A percentile compares a stretch with the other conserved stretches of the same genome.
Evolutionary conservation across 2,888 invertebrate genomes (phyloP).

Genomic region (Bombyx huttoni): DNA sequence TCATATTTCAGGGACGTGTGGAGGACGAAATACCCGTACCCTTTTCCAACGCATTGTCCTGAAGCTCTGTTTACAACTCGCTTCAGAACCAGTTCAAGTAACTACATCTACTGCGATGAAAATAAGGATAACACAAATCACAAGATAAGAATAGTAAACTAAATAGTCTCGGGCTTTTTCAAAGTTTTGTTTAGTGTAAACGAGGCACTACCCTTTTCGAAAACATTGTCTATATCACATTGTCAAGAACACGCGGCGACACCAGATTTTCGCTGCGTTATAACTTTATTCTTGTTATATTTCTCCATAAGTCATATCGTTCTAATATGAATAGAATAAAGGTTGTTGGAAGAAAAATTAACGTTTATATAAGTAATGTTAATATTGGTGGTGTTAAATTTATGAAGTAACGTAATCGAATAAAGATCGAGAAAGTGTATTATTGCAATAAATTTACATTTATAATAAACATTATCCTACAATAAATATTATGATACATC

Average conservation of each 20-base stretch:
- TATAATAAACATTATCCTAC: no score
- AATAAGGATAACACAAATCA: neutral
- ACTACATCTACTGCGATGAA: neutral
- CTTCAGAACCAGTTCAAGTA: constrained; percentile 7
- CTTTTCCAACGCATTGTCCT: constrained; percentile 55
- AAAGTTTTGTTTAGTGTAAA: constrained; percentile 21
- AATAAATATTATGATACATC: no score
- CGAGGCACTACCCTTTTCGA: constrained; percentile 58
- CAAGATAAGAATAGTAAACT: constrained; percentile 5
- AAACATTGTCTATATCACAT: constrained; percentile 67
- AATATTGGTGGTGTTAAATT: no score
- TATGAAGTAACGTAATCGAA: neutral
- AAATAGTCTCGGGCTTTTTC: constrained; percentile 10
- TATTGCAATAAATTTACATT: no score
- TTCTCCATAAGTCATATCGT: constrained; percentile 22
- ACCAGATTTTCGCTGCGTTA: constrained; percentile 60
- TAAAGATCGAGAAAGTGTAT: neutral
- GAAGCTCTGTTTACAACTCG: constrained; percentile 33
- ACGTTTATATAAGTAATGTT: no score
- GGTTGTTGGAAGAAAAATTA: neutral
- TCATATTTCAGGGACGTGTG: constrained; percentile 69
- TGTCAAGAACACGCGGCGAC: constrained; percentile 66
- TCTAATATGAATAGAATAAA: neutral
- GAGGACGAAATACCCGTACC: constrained; percentile 56
- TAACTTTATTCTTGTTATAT: constrained; percentile 61